These are phyloP conservation scores for Deladenus siricidicola DNA, from an alignment of 2,888 invertebrate species.

Conservation along the genomic window DNA sequence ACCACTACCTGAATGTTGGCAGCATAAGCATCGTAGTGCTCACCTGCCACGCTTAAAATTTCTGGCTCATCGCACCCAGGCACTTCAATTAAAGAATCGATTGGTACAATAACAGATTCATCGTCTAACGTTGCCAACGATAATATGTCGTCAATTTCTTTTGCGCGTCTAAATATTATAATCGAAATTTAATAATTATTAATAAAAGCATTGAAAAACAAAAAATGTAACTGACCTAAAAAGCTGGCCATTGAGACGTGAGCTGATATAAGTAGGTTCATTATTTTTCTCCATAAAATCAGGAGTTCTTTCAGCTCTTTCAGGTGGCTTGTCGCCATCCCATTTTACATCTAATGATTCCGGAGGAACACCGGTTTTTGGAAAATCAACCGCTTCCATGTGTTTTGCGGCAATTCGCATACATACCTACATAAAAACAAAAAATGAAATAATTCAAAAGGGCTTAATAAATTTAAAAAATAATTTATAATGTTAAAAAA, in stretches of 20 bases:
- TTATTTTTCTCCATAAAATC: slow-evolving; percentile 39
- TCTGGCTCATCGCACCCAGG: slow-evolving; percentile 13
- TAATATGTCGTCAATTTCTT: slow-evolving; percentile 22
- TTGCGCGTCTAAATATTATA: slow-evolving; percentile 13
- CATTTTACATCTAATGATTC: slow-evolving; percentile 21
- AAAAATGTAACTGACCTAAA: slow-evolving; percentile 39
- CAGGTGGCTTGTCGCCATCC: slow-evolving; percentile 23
- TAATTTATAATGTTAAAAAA: neutral
- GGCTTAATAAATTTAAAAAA: neutral
- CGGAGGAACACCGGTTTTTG: slow-evolving; percentile 50
- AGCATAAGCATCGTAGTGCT: slow-evolving; percentile 22
- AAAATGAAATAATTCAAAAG: too few species aligned
- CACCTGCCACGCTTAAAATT: slow-evolving; percentile 8
- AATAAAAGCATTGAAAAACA: neutral
- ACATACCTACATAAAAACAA: slow-evolving; percentile 24
- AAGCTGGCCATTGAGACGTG: slow-evolving; percentile 46
- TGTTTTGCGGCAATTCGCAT: slow-evolving; percentile 45
- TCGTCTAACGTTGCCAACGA: slow-evolving; percentile 13
- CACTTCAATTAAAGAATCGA: slow-evolving; percentile 10
- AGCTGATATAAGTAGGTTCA: slow-evolving; percentile 38
- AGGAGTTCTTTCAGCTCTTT: slow-evolving; percentile 27
- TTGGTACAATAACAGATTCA: slow-evolving; percentile 11
- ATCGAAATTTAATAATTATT: too few species aligned
- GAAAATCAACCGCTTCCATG: slow-evolving; percentile 52
- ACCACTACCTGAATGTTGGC: slow-evolving; percentile 19